Base-by-base conservation (phyloP, 2,797 vertebrate genomes). In the Triplophysa bombifrons region DNA sequence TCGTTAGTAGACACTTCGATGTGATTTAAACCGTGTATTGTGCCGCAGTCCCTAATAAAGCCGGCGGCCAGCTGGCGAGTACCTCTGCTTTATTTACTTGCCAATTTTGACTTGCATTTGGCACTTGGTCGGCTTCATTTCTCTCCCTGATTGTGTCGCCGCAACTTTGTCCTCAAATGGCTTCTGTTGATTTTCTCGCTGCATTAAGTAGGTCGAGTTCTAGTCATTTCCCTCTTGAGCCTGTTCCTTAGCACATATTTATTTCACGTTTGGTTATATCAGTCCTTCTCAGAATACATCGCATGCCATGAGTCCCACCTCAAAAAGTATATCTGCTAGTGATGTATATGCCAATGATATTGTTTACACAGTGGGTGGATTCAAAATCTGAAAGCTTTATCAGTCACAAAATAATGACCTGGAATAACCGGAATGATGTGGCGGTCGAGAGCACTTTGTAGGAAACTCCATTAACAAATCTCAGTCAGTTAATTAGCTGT, bases 401-500 rank as follows among this genome's bases (percentile, higher is more conserved):
- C 61, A 72, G 72, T 81, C 80, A 50, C 74, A 48, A 55, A 48
- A 76, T 48, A 68, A 81, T 76, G 76, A 82, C 83, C 75, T 66
- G 27, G 72, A 66, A 60, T 79, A 66, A 69, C 72, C 48, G 58
- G 66, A 75, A 60, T 22, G 44, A 66, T 69, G 66, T 64, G 41
- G 75, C 56, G 38, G 75, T 69, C 63, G 68, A 79, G 72, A 79
- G 76, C 81, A 80, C 76, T 79, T 74, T 65, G 81, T 75, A 72
- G 81, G 76, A 82, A 84, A 81, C 65, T 76, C 44, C 72, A 76
- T 76, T 82, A 76, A 84, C 73, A 58, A 71, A 76, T 72, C 65
- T 70, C 74, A 81, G 74, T 70, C 67, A 72, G 82, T 80, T 85
- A 81, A 84, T 87, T 84, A 76, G 78, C 80, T 78, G 51, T 58